Conservation (phyloP, 1,140 invertebrate genomes). For the Heterodera schachtii region DNA sequence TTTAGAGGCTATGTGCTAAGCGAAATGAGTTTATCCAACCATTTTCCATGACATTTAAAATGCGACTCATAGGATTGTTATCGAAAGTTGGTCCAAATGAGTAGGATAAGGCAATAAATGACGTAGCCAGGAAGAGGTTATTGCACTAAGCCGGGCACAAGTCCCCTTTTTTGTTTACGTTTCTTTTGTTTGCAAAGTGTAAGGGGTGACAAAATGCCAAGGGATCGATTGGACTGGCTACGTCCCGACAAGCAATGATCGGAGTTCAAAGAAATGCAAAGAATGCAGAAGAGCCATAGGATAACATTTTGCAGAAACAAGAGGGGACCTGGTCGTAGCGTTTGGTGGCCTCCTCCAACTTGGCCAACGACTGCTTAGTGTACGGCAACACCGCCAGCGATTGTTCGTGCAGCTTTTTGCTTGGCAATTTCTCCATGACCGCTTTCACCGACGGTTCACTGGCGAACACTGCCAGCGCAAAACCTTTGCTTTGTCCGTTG, state of each 20-base stretch:
- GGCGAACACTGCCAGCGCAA: slow-evolving; percentile 86
- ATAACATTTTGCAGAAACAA: slow-evolving; percentile 9
- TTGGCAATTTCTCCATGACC: slow-evolving; percentile 87
- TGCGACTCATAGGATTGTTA: too few relatives aligned
- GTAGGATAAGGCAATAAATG: too few relatives aligned
- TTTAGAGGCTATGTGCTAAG: not conserved
- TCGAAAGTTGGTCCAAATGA: too few relatives aligned
- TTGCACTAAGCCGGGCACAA: too few relatives aligned
- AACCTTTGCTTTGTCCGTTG: slow-evolving; percentile 97
- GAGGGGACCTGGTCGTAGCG: slow-evolving; percentile 44
- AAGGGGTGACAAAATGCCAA: too few relatives aligned
- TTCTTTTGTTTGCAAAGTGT: too few relatives aligned
- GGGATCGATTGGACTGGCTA: too few relatives aligned
- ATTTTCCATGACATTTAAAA: not conserved
- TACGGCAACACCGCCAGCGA: slow-evolving; percentile 89
- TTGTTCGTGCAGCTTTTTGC: slow-evolving; percentile 86
- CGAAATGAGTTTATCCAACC: not conserved
- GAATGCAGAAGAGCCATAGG: not conserved
- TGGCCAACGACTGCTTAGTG: slow-evolving; percentile 83
- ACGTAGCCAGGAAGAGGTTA: too few relatives aligned
- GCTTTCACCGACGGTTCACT: slow-evolving; percentile 86
- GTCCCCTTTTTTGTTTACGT: too few relatives aligned
- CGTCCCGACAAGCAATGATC: too few relatives aligned
- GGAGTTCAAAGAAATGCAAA: not conserved
- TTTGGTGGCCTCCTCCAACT: slow-evolving; percentile 69